These are phyloP conservation scores for Dilophus febrilis DNA, from an alignment of 2,888 invertebrate genomes.

Conservation along the genomic window DNA sequence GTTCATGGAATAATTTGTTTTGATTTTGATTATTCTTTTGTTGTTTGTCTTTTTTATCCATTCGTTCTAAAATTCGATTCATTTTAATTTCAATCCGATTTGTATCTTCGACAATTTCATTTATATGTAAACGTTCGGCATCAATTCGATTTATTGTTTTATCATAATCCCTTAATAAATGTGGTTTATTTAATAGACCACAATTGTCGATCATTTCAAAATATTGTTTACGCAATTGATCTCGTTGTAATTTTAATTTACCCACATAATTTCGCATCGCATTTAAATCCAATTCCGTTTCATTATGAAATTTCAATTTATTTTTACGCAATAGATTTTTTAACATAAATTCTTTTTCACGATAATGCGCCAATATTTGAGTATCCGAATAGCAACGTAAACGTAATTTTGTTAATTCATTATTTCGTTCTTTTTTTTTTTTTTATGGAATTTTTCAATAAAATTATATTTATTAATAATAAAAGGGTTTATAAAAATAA, in stretches of 20 bases:
- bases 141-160: slow-evolving; percentile 9
- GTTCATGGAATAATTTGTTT: too few species aligned
- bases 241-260: slow-evolving; percentile 15
- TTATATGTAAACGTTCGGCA: too few species aligned
- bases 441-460: slow-evolving; percentile 14
- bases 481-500: too few species aligned
- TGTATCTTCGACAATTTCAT: too few species aligned
- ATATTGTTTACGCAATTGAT: slow-evolving; percentile 12
- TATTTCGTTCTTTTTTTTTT: slow-evolving; percentile 19
- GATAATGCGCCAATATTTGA: slow-evolving; percentile 20
- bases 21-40: too few species aligned
- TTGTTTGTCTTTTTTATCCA: too few species aligned
- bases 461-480: neutral
- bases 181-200: slow-evolving; percentile 21
- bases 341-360: slow-evolving; percentile 18
- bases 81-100: too few species aligned
- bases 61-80: too few species aligned
- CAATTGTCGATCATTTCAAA: slow-evolving; percentile 16
- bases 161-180: slow-evolving; percentile 22
- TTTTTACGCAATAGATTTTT: slow-evolving; percentile 9
- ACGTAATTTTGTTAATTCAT: slow-evolving; percentile 17
- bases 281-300: neutral
- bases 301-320: slow-evolving; percentile 5
- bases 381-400: slow-evolving; percentile 16
- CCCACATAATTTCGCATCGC: slow-evolving; percentile 13